Evolutionary conservation across 2,113 vertebrate genomes (phyloP).

Genomic region (Motacilla alba): DNA sequence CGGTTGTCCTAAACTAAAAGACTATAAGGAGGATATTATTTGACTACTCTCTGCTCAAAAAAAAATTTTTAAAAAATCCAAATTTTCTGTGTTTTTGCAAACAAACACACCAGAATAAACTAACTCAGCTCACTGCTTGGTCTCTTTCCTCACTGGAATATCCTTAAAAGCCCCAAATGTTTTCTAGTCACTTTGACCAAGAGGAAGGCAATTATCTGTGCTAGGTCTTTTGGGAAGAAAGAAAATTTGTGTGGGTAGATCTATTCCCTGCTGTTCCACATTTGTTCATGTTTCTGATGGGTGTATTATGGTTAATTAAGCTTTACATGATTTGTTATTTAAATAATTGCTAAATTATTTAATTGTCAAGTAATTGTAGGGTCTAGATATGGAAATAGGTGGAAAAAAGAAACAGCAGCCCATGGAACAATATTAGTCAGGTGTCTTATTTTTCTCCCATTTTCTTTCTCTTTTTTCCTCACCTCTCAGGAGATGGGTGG

Average conservation of each 20-base stretch:
- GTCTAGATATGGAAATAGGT: not conserved
- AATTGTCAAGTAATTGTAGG: not conserved
- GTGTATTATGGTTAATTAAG: slow-evolving; percentile 1
- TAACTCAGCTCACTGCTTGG: not conserved
- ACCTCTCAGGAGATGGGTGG: not conserved
- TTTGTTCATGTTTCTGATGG: not conserved
- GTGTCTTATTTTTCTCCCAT: not conserved
- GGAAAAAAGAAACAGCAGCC: not conserved
- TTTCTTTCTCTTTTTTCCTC: not conserved
- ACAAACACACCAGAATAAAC: not conserved
- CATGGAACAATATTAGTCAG: not conserved
- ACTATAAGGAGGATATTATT: not conserved
- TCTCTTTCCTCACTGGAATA: not conserved
- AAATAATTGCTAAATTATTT: slow-evolving; percentile 15
- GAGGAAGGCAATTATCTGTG: not conserved
- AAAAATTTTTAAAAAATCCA: not conserved
- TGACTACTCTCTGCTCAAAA: not conserved
- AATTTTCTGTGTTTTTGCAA: not conserved
- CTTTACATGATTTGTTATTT: slow-evolving; percentile 22
- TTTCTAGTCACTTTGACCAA: not conserved
- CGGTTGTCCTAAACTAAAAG: not conserved
- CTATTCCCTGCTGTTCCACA: slow-evolving; percentile 9
- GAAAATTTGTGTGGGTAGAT: not conserved
- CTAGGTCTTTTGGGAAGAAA: not conserved
- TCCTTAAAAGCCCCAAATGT: not conserved